Base-by-base conservation (phyloP, 2,113 vertebrate species). In the Myiozetetes cayanensis region DNA sequence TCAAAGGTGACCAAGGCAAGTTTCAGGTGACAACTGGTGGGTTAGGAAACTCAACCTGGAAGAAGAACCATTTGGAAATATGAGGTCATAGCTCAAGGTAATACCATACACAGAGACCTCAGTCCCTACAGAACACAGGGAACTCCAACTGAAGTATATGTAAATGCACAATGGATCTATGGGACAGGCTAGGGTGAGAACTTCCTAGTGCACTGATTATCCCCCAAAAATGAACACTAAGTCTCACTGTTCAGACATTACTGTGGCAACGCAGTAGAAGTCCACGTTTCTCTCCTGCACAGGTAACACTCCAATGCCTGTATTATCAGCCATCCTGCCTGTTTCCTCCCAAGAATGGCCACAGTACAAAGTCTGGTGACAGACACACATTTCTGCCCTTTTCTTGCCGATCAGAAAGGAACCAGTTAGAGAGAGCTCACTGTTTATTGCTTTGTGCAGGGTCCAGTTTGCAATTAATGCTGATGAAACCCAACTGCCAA, bases 401-500 rank as follows among this genome's bases (percentile, higher is more conserved):
- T 77, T 81, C 72, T 84, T 90, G 68, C 83, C 92, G 81, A 72
- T 89, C 76, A 87, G 83, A 93, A 93, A 75, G n/a, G 58, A 93
- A 82, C 66, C 30, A 76, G 56, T 90, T 72, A 52, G 86, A 81
- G 55, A 92, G 53, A 89, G 66, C 41, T 93, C 37, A 9, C 52
- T 92, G 79, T 92, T 92, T 89, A 93, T 90, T 92, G 90, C 89
- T 53, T 93, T 95, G 96, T 86, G 86, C 88, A 89, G 87, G 28
- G 85, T 94, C 90, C 96, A 95, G 93, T 88, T 75, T 87, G 90
- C 94, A 94, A 90, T 90, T 94, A 95, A 93, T 90, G 86, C 76
- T 94, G 96, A 94, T 90, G 93, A 92, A 95, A 96, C 76, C 39
- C 85, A 90, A 96, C 90, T 96, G 96, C 96, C 92, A 92, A 96